Percentiles rank a stretch among this genome's conserved stretches.
Evolutionary conservation across 2,888 invertebrate genomes (phyloP).

Genomic region (Anarsia innoxiella): DNA sequence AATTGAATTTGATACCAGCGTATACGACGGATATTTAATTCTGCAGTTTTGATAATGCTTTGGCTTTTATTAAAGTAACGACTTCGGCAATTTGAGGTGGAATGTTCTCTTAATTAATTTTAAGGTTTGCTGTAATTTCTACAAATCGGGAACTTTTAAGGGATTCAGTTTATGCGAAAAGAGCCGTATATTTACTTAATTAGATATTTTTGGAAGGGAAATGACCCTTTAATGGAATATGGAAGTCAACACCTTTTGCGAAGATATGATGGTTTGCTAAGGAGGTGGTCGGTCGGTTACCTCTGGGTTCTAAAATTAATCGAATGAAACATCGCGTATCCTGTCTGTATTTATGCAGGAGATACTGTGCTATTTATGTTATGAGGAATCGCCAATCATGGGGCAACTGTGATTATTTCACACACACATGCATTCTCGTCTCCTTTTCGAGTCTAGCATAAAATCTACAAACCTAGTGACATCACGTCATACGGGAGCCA

Average conservation of each 20-base stretch:
- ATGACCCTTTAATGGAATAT: constrained; percentile 3
- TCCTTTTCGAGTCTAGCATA: too few relatives aligned
- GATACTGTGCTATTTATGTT: too few relatives aligned
- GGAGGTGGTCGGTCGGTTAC: not conserved
- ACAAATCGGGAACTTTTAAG: constrained; percentile 8
- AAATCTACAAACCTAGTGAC: too few relatives aligned
- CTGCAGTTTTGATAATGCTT: constrained; percentile 9
- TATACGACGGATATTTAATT: constrained; percentile 24
- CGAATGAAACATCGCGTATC: too few relatives aligned
- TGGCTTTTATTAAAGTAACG: constrained; percentile 23
- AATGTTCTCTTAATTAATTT: constrained; percentile 13
- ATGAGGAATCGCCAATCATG: too few relatives aligned
- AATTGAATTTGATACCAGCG: constrained; percentile 23
- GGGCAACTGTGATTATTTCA: too few relatives aligned
- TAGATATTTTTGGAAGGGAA: constrained; percentile 3
- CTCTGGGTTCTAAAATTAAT: too few relatives aligned
- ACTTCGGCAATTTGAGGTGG: constrained; percentile 17
- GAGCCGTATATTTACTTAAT: constrained; percentile 9
- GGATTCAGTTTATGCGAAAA: constrained; percentile 8
- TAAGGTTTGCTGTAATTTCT: constrained; percentile 1
- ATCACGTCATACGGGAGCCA: too few relatives aligned
- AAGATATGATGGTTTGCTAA: not conserved
- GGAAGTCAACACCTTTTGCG: not conserved
- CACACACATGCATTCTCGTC: too few relatives aligned
- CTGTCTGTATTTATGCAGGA: too few relatives aligned